Evolutionary conservation across 2,888 invertebrate genomes (phyloP).

Genomic region (Muscina levida): DNA sequence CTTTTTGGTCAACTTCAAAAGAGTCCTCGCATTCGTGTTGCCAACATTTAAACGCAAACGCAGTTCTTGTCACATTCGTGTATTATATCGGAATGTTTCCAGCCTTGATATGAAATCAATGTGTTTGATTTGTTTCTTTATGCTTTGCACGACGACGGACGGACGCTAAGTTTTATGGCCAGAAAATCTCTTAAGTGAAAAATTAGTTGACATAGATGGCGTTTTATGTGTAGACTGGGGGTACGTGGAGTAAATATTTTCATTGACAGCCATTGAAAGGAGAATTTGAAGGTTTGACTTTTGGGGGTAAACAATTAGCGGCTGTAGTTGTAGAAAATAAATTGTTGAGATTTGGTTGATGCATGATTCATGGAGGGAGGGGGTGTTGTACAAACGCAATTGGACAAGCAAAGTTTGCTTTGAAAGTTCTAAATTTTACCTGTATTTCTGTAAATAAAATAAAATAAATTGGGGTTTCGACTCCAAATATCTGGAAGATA

Average conservation of each 20-base stretch:
- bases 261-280: background rate
- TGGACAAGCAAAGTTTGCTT: no score
- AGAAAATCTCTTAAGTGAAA: slow-evolving; percentile 11
- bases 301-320: no score
- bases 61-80: slow-evolving; percentile 8
- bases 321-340: no score
- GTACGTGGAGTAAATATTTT: background rate
- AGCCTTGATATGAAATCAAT: slow-evolving; percentile 65
- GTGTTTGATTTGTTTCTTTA: slow-evolving; percentile 19
- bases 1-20: slow-evolving; percentile 55
- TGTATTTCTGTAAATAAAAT: no score
- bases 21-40: slow-evolving; percentile 47
- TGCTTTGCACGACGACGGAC: background rate
- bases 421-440: no score
- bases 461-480: no score
- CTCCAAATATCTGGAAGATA: no score
- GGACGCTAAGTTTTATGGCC: slow-evolving; percentile 18
- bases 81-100: slow-evolving; percentile 27
- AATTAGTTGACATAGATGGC: background rate
- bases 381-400: no score
- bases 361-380: no score
- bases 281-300: no score
- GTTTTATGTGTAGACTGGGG: no score
- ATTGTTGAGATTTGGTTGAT: no score
- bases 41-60: slow-evolving; percentile 1